Percentiles rank a stretch among this genome's conserved stretches.
Evolutionary conservation across 1,140 invertebrate species (phyloP).

Genomic region (Solenopsis fugax): DNA sequence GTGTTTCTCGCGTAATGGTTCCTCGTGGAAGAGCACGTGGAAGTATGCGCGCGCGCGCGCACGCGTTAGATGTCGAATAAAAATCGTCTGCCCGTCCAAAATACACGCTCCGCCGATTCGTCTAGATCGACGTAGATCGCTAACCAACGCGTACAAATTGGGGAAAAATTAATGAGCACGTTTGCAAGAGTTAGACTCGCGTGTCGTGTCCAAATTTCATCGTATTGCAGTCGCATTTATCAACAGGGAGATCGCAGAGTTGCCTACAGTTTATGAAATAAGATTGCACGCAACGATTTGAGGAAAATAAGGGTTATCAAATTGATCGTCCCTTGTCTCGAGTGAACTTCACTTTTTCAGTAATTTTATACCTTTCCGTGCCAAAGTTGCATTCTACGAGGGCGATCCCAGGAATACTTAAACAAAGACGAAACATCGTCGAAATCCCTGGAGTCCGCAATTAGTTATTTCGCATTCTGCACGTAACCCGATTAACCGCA

Average conservation of each 20-base stretch:
- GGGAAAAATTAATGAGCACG: slow-evolving; percentile 23
- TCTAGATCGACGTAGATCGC: background rate
- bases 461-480: slow-evolving; percentile 73
- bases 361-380: background rate
- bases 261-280: slow-evolving; percentile 24
- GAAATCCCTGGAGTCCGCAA: slow-evolving; percentile 70
- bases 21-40: slow-evolving; percentile 58
- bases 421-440: background rate
- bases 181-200: slow-evolving; percentile 5
- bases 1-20: slow-evolving; percentile 69
- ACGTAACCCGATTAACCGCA: slow-evolving; percentile 70
- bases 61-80: slow-evolving; percentile 47
- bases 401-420: too few species aligned
- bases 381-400: background rate
- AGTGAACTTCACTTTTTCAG: background rate
- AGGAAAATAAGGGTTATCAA: background rate
- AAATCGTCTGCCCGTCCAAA: slow-evolving; percentile 39
- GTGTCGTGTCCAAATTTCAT: background rate
- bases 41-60: slow-evolving; percentile 51
- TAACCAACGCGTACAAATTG: slow-evolving; percentile 5
- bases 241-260: background rate
- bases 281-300: background rate
- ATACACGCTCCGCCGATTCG: background rate
- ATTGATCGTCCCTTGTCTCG: background rate
- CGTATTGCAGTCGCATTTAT: background rate